Conservation (phyloP, 2,797 vertebrate species). For the Onychomys leucogaster region DNA sequence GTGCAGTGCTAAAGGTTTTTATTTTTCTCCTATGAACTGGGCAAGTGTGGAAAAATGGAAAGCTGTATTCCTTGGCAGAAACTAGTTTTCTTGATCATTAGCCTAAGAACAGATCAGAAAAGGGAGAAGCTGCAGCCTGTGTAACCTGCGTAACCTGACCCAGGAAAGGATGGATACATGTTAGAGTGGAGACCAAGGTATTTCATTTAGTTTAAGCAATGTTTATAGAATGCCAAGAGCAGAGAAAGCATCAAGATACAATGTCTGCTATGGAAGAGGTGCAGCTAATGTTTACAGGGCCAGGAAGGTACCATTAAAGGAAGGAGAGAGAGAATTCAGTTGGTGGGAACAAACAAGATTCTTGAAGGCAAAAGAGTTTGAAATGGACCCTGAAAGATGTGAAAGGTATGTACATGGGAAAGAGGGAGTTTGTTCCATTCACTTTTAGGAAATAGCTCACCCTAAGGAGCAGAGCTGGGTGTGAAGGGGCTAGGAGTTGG, state of each 20-base stretch:
- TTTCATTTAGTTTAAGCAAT: background rate
- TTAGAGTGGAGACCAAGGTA: background rate
- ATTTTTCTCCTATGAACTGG: background rate
- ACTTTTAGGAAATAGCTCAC: background rate
- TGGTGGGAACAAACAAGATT: background rate
- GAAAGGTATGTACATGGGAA: background rate
- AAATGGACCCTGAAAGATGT: background rate
- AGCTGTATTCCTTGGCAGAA: constrained; percentile 15
- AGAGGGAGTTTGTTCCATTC: background rate
- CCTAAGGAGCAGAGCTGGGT: background rate
- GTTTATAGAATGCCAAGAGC: background rate
- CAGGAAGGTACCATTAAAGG: background rate
- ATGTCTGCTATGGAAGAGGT: background rate
- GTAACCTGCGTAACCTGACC: background rate
- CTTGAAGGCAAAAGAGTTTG: constrained; percentile 1
- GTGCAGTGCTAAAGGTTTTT: background rate
- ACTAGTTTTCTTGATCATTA: background rate
- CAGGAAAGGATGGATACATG: background rate
- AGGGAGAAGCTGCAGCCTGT: background rate
- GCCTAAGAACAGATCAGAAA: background rate
- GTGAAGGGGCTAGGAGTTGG: background rate
- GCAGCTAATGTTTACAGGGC: background rate
- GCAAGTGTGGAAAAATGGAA: background rate
- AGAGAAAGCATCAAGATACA: background rate
- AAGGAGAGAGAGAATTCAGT: background rate